Evolutionary conservation across 2,797 vertebrate species (phyloP).

Genomic region (Macropus fuliginosus): DNA sequence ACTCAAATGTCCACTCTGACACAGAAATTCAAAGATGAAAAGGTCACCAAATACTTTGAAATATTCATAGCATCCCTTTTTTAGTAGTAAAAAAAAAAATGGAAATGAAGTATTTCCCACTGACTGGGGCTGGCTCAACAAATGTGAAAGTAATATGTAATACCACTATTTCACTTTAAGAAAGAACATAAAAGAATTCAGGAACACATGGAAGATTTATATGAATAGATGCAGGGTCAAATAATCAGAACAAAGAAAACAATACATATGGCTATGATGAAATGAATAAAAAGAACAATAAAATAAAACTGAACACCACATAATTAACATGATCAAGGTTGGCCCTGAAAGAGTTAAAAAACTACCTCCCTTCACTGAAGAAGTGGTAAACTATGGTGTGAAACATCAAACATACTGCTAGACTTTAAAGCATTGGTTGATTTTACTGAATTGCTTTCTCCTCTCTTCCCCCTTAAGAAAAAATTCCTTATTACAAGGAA

Average conservation of each 20-base stretch:
- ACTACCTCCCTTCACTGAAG: neutral
- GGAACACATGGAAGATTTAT: neutral
- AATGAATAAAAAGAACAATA: neutral
- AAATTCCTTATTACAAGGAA: neutral
- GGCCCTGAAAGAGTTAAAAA: neutral
- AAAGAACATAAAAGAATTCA: neutral
- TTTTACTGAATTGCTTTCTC: neutral
- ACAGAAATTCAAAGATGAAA: neutral
- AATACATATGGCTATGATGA: neutral
- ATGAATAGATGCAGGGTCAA: neutral
- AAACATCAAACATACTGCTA: neutral
- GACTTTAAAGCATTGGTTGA: neutral
- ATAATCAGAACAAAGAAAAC: neutral
- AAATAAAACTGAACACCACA: neutral
- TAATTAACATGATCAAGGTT: neutral
- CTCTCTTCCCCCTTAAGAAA: neutral
- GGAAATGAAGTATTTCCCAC: neutral
- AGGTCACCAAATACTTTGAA: neutral
- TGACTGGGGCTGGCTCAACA: neutral
- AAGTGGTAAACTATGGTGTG: neutral
- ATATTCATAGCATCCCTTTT: neutral
- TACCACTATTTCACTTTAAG: neutral
- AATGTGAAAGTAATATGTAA: neutral
- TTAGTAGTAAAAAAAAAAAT: neutral
- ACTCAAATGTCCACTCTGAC: neutral